phyloP scores from a whole-genome alignment of 2,797 vertebrate genomes.

The Mormyrops boulengeri region DNA sequence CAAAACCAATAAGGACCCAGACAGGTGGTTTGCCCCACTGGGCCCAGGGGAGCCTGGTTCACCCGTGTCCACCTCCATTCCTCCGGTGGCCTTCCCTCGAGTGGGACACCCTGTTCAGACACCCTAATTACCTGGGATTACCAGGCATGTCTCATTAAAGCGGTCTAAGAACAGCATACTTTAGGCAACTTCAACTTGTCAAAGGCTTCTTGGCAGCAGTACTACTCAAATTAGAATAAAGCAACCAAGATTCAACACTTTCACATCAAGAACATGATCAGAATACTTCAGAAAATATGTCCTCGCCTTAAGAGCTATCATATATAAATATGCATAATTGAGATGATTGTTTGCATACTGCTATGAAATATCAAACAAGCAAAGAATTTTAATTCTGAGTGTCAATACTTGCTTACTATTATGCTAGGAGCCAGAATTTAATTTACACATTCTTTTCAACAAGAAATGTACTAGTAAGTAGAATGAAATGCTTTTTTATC shows the following conservation, averaged over 20 bases:
- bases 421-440: background rate
- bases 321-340: background rate
- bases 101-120: background rate
- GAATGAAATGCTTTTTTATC: background rate
- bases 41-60: background rate
- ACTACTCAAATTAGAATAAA: background rate
- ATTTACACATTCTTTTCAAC: background rate
- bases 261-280: background rate
- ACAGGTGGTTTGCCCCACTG: conserved; percentile 1
- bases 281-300: background rate
- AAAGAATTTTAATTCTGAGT: background rate
- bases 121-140: conserved; percentile 17
- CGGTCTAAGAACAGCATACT: conserved; percentile 4
- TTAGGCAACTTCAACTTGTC: background rate
- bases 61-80: background rate
- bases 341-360: background rate
- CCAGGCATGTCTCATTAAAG: conserved; percentile 5
- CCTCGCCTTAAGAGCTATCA: background rate
- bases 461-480: background rate
- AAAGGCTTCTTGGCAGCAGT: background rate
- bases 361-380: background rate
- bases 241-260: background rate
- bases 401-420: background rate
- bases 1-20: conserved; percentile 55
- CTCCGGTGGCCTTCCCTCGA: background rate